Base-by-base conservation (phyloP, 92 coral and sea anemone genomes). In the Phenganax subtilis region DNA sequence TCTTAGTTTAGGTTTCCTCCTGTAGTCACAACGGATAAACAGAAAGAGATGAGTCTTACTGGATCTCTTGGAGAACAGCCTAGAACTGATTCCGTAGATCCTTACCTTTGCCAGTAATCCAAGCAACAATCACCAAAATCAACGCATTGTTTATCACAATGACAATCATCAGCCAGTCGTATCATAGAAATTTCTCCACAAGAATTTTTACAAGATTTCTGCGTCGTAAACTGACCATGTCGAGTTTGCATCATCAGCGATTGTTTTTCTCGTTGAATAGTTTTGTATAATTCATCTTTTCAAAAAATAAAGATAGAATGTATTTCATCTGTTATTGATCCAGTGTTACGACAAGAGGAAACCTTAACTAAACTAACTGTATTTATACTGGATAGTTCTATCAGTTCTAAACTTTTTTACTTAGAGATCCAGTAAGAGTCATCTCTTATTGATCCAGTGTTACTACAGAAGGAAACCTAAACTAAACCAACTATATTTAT, bases 41-140 rank as follows among this genome's bases (percentile, higher is more conserved):
- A 59, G 17, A 5, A 3, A 28, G 15, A 61, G 17, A n/a, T n/a
- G 17, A 58, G 2, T 58, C 14, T 58, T 58, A 58, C 17, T n/a
- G 14, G 17, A 58, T 12, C 1, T 56, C 60, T 20, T 20, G 25
- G 25, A 20, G 25, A 20, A 20, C 25, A 20, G 25, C 25, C 25
- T 20, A 20, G 25, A 20, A 20, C 25, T 59, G 15, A 59, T 3
- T 14, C 16, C 0, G 25, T 2, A 65, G 25, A 10, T 9, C 15
- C 31, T 65, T 69, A 76, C 81, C 81, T 76, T 76, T 76, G 69
- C 81, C 81, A 76, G 44, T 76, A 76, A 76, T 76, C 81, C 67
- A 76, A 47, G 47, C 81, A 76, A 25, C 81, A 76, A 12, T 76
- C 81, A 29, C 81, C 52, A 17, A 76, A 59, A 25, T 9, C 81